Evolutionary conservation across 2,113 vertebrate genomes (phyloP).

Genomic region (mouse (Mus musculus)): GRCm39 chr16:95343501-95344000

Average conservation of each 20-base stretch:
- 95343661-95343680: background rate
- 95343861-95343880: background rate
- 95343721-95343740: background rate
- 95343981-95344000: background rate
- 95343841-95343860: constrained; percentile 36
- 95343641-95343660: background rate
- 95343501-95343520: background rate
- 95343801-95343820: background rate
- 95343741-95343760: constrained; percentile 38
- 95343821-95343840: background rate
- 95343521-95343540: no score
- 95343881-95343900: background rate
- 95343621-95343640: background rate
- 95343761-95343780: constrained; percentile 2
- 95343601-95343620: background rate
- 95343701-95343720: constrained; percentile 51
- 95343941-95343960: no score
- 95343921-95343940: no score
- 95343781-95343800: constrained; percentile 40
- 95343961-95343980: background rate
- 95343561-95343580: background rate
- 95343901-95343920: no score
- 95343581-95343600: background rate
- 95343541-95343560: no score
- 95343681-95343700: background rate